Evolutionary conservation across 2,113 vertebrate genomes (phyloP).

Genomic region (Myotis yumanensis): DNA sequence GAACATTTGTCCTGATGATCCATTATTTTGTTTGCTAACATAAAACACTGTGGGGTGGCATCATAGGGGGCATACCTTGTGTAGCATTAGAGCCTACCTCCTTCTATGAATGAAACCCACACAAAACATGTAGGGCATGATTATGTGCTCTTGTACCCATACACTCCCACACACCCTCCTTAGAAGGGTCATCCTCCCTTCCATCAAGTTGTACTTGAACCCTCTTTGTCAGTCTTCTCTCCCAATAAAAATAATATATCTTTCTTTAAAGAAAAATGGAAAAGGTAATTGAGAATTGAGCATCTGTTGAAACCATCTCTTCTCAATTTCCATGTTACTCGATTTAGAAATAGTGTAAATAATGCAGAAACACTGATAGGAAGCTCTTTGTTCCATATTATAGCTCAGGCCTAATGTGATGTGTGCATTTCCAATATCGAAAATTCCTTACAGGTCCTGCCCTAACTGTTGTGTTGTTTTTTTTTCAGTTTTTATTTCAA

Average conservation of each 20-base stretch:
- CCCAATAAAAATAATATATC: not conserved
- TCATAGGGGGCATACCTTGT: not conserved
- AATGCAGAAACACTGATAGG: not conserved
- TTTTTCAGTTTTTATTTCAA: too few species aligned
- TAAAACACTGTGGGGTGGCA: not conserved
- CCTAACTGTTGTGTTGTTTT: not conserved
- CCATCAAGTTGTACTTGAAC: not conserved
- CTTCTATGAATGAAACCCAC: not conserved
- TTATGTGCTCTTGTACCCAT: not conserved
- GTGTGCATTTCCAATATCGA: not conserved
- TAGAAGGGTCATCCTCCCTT: not conserved
- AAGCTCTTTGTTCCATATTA: not conserved
- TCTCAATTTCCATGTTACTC: not conserved
- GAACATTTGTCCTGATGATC: not conserved
- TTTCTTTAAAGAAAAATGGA: not conserved
- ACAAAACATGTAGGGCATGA: not conserved
- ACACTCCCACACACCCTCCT: not conserved
- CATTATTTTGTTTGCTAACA: not conserved
- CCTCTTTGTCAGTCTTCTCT: not conserved
- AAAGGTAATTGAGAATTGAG: not conserved
- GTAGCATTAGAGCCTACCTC: accelerated
- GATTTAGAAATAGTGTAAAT: not conserved
- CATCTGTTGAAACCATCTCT: not conserved
- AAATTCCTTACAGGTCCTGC: not conserved
- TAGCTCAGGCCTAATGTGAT: not conserved